Evolutionary conservation across 1,140 invertebrate genomes (phyloP).

Genomic region (Lepidurus arcticus): DNA sequence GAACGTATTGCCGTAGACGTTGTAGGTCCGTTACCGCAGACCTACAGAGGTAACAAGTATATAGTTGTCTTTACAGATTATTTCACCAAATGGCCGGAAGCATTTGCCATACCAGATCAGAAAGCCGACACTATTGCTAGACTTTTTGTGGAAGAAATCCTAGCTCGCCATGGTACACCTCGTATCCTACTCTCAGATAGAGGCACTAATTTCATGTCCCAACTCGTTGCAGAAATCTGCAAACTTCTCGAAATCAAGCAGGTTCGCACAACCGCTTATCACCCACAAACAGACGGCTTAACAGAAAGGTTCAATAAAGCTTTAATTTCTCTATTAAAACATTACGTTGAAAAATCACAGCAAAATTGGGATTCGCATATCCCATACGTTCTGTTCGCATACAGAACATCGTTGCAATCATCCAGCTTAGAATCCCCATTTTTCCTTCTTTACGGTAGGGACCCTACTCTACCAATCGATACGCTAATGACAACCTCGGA

Average conservation of each 20-base stretch:
- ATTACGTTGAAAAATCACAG: neutral
- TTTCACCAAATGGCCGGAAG: constrained; percentile 26
- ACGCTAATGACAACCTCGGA: neutral
- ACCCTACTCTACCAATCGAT: neutral
- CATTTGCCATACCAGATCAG: neutral
- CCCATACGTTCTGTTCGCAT: neutral
- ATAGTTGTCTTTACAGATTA: constrained; percentile 26
- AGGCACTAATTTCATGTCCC: neutral
- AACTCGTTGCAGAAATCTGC: neutral
- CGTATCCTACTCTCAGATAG: neutral
- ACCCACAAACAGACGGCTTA: neutral
- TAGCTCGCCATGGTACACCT: neutral
- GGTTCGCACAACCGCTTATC: neutral
- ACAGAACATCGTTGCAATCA: neutral
- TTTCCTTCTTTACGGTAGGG: neutral
- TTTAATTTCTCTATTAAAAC: neutral
- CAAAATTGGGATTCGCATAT: neutral
- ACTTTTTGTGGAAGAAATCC: neutral
- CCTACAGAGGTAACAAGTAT: constrained; percentile 22
- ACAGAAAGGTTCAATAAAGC: neutral
- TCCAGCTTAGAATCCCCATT: neutral
- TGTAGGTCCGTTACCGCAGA: constrained; percentile 11
- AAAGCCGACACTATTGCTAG: neutral
- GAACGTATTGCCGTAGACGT: constrained; percentile 25
- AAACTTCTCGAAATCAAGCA: neutral